phyloP scores from a whole-genome alignment of 2,888 invertebrate species.

The Callyntrura guangdongensis region DNA sequence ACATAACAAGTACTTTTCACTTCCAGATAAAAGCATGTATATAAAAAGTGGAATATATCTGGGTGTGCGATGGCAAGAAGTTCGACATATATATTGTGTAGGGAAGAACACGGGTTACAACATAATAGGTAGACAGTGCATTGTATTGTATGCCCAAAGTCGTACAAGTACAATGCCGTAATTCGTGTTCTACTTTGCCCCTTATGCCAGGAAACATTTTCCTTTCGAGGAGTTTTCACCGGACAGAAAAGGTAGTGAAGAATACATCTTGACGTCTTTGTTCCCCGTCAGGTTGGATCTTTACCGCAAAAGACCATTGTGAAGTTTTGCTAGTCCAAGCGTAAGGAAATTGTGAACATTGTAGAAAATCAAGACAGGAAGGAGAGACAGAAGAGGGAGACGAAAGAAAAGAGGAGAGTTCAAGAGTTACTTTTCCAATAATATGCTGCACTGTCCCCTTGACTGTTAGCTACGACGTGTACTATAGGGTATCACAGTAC shows the following conservation, averaged over 20 bases:
- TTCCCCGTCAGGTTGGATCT: constrained; percentile 48
- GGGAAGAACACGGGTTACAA: neutral
- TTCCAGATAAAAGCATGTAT: neutral
- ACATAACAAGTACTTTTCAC: no score
- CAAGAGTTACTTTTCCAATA: constrained; percentile 49
- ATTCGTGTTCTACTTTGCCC: constrained; percentile 10
- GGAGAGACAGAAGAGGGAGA: constrained; percentile 23
- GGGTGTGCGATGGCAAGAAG: neutral
- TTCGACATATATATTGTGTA: neutral
- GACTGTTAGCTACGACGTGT: neutral
- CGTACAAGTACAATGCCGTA: neutral
- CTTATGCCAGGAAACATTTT: constrained; percentile 41
- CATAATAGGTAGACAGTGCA: neutral
- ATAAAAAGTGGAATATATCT: neutral
- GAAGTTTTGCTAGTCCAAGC: constrained; percentile 49
- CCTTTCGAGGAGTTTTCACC: constrained; percentile 15
- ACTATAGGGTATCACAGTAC: neutral
- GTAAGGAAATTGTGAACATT: constrained; percentile 62
- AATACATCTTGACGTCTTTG: constrained; percentile 69
- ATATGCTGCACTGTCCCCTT: neutral
- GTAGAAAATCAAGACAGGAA: constrained; percentile 60
- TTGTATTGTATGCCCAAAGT: neutral
- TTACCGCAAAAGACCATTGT: constrained; percentile 46
- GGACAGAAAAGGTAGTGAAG: constrained; percentile 19
- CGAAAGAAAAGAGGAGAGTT: constrained; percentile 24